These are phyloP conservation scores for Ophioninae sp. DNA, from an alignment of 2,888 invertebrate species.

Conservation along the genomic window DNA sequence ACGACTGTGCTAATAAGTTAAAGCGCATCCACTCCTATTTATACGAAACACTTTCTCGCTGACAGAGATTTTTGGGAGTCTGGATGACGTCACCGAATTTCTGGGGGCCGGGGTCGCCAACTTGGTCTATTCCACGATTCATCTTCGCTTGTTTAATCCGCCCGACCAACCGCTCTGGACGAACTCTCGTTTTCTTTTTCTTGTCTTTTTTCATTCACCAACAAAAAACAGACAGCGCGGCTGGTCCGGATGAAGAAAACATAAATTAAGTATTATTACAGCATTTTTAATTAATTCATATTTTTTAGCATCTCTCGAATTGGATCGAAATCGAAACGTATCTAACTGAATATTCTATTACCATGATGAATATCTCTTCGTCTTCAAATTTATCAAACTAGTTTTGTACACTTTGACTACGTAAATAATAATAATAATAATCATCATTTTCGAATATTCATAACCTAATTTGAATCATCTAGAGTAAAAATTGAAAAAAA, in stretches of 20 bases:
- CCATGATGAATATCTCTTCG: too few species aligned
- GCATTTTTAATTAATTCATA: neutral
- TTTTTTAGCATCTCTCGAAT: neutral
- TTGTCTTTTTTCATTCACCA: constrained; percentile 6
- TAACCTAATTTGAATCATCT: too few species aligned
- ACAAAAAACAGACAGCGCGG: neutral
- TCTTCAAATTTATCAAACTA: too few species aligned
- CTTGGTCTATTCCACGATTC: constrained; percentile 13
- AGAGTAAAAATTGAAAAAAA: too few species aligned
- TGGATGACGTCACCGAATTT: constrained; percentile 47
- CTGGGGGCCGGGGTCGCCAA: constrained; percentile 21
- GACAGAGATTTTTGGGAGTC: constrained; percentile 51
- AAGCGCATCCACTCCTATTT: constrained; percentile 68
- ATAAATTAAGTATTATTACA: neutral
- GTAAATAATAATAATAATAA: too few species aligned
- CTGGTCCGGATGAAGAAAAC: neutral
- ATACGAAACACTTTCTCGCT: constrained; percentile 70
- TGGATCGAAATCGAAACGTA: neutral
- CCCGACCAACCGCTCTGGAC: constrained; percentile 2
- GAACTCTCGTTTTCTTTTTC: constrained; percentile 11
- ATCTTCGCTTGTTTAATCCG: constrained; percentile 6
- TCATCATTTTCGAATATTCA: too few species aligned
- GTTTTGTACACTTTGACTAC: too few species aligned
- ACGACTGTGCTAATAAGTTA: constrained; percentile 68
- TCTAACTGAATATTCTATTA: neutral